phyloP scores from a whole-genome alignment of 2,113 vertebrate species.

The Daubentonia madagascariensis region DNA sequence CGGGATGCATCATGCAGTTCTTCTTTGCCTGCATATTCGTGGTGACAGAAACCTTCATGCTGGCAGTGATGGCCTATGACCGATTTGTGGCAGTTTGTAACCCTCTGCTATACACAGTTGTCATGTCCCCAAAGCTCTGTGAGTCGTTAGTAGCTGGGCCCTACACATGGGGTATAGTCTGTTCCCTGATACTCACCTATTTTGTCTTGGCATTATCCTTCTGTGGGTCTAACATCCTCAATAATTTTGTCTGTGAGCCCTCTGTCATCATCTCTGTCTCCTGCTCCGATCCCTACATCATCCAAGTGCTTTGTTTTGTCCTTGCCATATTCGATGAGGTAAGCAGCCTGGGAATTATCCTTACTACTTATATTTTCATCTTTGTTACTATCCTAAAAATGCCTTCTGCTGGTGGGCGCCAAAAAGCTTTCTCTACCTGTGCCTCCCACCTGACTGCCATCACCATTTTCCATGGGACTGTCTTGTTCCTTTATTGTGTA shows the following conservation, averaged over 20 bases:
- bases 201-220: slow-evolving; percentile 31
- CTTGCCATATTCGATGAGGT: neutral
- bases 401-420: neutral
- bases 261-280: neutral
- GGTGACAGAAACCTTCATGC: slow-evolving; percentile 13
- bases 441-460: slow-evolving; percentile 16
- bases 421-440: slow-evolving; percentile 45
- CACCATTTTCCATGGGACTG: neutral
- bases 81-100: neutral
- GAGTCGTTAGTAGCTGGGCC: accelerated
- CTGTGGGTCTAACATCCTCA: neutral
- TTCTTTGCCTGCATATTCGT: slow-evolving; percentile 25
- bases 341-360: neutral
- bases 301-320: neutral
- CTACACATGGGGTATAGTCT: neutral
- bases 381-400: slow-evolving; percentile 26
- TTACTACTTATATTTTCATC: slow-evolving; percentile 9
- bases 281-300: slow-evolving; percentile 24
- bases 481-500: slow-evolving; percentile 40
- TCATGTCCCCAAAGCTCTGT: neutral
- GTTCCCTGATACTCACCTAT: neutral
- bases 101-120: neutral
- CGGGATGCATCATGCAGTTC: slow-evolving; percentile 4
- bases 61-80: neutral
- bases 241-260: slow-evolving; percentile 53